Evolutionary conservation across 2,888 invertebrate species (phyloP), one percentile per base, ranked within the genome.

Genomic region (Hydraecia micacea): DNA sequence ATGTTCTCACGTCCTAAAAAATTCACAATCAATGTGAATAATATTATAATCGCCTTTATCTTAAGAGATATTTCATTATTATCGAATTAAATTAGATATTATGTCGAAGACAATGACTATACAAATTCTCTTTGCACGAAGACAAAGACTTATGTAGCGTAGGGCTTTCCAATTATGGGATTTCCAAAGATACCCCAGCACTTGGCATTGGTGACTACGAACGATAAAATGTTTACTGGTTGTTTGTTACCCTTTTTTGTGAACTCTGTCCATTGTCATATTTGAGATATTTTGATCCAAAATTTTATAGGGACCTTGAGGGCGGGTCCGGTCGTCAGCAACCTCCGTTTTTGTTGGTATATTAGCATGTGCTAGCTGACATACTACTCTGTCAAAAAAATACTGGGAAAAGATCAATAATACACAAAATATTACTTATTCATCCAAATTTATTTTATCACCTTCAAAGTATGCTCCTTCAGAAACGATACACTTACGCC

Each of bases 21-120:
- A 68, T 81, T 80, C 60, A 66, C 69, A 73, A 73, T 80, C 58
- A 58, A 84, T 28, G 36, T 58, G 32, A 68, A 81, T 68, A 60
- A 78, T 73, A 77, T 81, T 55, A 63, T 60, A 52, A 67, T 68
- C 60, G 25, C 11, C 9, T 77, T 69, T 69, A 84, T 42, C 68
- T 65, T 15, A 15, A 4, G 52, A 28, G 46, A 52, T 62, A 79
- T 70, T 78, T 77, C 28, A 65, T 60, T 69, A 66, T 2, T 65
- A 42, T 42, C n/a, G 28, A 69, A 69, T 77, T 60, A 25, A 83
- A 32, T 39, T 15, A 13, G 13, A 36, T 49, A 25, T 28, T 49
- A 46, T 46, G 8, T 39, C 32, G 32, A 32, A 32, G 32, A 32
- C 32, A 32, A 32, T 2, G 32, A 32, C 32, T 32, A 32, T 32